Conservation (phyloP, 1,140 invertebrate species). For the Phymastichus coffea region DNA sequence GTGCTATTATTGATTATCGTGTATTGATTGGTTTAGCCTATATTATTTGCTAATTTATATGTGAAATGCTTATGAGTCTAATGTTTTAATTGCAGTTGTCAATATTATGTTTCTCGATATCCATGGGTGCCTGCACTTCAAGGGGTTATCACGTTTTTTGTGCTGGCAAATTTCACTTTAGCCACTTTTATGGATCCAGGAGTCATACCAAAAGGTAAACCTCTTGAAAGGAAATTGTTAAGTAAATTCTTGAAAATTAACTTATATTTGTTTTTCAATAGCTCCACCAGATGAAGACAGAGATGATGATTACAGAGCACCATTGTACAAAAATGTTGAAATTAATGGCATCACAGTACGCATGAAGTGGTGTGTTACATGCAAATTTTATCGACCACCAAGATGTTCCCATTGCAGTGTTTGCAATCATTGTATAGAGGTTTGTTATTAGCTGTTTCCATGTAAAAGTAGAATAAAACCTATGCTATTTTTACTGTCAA, state of each 20-base stretch:
- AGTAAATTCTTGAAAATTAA: conserved; percentile 16
- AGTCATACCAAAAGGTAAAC: conserved; percentile 93
- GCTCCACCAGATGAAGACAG: conserved; percentile 94
- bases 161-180: conserved; percentile 95
- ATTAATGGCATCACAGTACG: conserved; percentile 97
- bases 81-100: conserved; percentile 81
- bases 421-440: conserved; percentile 98
- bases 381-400: conserved; percentile 98
- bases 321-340: conserved; percentile 96
- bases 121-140: conserved; percentile 91
- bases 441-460: conserved; percentile 47
- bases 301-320: conserved; percentile 96
- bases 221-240: conserved; percentile 15
- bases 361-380: conserved; percentile 99
- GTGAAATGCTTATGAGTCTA: too few species aligned
- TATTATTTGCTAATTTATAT: too few species aligned
- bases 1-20: too few species aligned
- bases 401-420: conserved; percentile 98
- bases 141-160: conserved; percentile 93
- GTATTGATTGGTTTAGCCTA: too few species aligned
- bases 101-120: conserved; percentile 77
- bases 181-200: conserved; percentile 99
- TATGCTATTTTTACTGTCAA: conserved; percentile 4
- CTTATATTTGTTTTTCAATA: conserved; percentile 50
- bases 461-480: neutral